Conservation (phyloP, 2,888 invertebrate genomes). For the Morinoia aosen region DNA sequence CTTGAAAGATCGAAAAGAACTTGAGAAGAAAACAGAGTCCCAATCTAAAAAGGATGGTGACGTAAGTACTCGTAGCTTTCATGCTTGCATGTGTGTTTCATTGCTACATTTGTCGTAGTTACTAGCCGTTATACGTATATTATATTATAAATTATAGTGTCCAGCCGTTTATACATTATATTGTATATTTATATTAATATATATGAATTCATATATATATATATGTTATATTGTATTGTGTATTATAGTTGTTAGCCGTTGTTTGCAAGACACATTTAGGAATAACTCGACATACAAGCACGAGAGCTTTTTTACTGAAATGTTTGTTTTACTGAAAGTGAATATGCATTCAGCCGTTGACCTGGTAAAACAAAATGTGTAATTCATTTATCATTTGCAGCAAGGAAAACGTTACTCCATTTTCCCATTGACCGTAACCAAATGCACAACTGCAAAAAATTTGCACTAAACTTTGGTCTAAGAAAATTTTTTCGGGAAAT, state of each 20-base stretch:
- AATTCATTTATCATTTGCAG: not conserved
- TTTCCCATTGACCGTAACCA: not conserved
- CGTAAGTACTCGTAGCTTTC: conserved; percentile 57
- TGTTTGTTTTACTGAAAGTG: not conserved
- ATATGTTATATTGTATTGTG: no score
- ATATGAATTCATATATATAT: no score
- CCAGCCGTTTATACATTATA: no score
- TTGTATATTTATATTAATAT: no score
- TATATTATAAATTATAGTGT: not conserved
- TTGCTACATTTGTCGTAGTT: not conserved
- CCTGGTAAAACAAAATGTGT: not conserved
- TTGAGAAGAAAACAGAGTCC: conserved; percentile 70
- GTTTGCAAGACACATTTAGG: no score
- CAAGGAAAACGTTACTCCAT: not conserved
- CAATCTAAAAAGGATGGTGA: conserved; percentile 56
- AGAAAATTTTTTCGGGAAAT: no score
- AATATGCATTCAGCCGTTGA: not conserved
- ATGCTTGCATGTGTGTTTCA: not conserved
- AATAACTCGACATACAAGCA: not conserved
- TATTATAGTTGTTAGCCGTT: no score
- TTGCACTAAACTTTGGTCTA: no score
- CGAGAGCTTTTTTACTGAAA: not conserved
- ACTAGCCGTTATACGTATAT: not conserved
- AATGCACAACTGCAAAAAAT: no score
- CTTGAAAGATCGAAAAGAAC: conserved; percentile 89